Conservation (phyloP, 1,140 invertebrate genomes). For the Schlechtendalia chinensis region DNA sequence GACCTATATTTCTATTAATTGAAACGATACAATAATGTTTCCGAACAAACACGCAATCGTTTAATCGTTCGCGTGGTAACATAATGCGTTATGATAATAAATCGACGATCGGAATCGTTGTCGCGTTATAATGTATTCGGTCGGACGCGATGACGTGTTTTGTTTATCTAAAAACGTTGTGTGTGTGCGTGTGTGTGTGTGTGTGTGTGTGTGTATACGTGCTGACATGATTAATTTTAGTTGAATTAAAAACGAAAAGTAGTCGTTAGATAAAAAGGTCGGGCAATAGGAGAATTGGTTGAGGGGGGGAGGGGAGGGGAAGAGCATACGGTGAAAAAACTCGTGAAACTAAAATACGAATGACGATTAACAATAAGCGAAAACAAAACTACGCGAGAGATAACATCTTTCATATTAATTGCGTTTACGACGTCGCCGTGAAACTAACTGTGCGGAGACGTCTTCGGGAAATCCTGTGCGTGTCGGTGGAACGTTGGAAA, state of each 20-base stretch:
- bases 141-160: constrained; percentile 1
- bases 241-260: constrained; percentile 13
- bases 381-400: not conserved
- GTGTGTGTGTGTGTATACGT: too few species aligned
- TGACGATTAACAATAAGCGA: constrained; percentile 40
- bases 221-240: constrained; percentile 21
- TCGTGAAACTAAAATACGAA: constrained; percentile 23
- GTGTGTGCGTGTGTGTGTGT: too few species aligned
- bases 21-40: too few species aligned
- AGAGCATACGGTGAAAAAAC: not conserved
- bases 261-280: not conserved
- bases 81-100: too few species aligned
- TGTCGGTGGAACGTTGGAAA: too few species aligned
- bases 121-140: too few species aligned
- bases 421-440: constrained; percentile 5
- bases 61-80: too few species aligned
- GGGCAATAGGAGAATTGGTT: too few species aligned
- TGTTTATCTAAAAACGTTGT: constrained; percentile 8
- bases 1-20: too few species aligned
- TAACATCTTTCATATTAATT: constrained; percentile 24
- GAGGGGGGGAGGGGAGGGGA: too few species aligned
- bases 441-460: not conserved
- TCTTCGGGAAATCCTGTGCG: not conserved
- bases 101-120: too few species aligned
- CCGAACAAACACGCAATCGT: too few species aligned